Conservation (phyloP, 2,888 invertebrate species). For the Rhingia campestris region DNA sequence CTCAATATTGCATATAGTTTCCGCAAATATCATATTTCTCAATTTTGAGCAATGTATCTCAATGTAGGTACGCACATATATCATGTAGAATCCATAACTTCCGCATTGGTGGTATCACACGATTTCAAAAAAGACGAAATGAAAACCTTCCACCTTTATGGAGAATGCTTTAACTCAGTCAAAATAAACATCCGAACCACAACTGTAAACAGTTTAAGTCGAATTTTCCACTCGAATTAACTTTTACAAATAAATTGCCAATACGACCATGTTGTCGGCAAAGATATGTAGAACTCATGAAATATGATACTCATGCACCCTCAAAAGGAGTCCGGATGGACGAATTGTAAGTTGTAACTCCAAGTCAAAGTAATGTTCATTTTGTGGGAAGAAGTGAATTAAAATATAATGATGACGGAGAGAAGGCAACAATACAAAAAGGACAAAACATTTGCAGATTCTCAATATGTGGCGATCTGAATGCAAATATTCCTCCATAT, state of each 20-base stretch:
- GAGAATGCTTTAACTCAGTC: not conserved
- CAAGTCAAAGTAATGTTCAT: conserved; percentile 9
- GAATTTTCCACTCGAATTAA: conserved; percentile 57
- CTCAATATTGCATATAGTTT: conserved; percentile 18
- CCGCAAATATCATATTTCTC: conserved; percentile 38
- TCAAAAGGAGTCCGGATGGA: conserved; percentile 9
- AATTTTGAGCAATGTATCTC: not conserved
- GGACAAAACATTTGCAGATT: conserved; percentile 9
- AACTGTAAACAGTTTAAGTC: conserved; percentile 50
- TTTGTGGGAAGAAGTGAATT: conserved; percentile 48
- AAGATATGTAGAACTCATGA: conserved; percentile 12
- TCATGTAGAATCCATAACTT: conserved; percentile 13
- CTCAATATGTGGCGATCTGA: not conserved
- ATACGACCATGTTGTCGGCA: conserved; percentile 20
- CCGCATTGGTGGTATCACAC: conserved; percentile 34
- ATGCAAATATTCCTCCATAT: conserved; percentile 18
- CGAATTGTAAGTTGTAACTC: conserved; percentile 4
- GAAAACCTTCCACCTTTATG: not conserved
- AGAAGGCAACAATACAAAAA: not conserved
- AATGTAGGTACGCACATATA: no score
- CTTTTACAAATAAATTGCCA: conserved; percentile 30
- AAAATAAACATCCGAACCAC: not conserved
- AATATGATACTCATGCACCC: conserved; percentile 47
- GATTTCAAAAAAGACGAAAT: not conserved
- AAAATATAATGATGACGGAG: not conserved